phyloP scores from a whole-genome alignment of 2,888 invertebrate genomes.

The Callinectes sapidus region DNA sequence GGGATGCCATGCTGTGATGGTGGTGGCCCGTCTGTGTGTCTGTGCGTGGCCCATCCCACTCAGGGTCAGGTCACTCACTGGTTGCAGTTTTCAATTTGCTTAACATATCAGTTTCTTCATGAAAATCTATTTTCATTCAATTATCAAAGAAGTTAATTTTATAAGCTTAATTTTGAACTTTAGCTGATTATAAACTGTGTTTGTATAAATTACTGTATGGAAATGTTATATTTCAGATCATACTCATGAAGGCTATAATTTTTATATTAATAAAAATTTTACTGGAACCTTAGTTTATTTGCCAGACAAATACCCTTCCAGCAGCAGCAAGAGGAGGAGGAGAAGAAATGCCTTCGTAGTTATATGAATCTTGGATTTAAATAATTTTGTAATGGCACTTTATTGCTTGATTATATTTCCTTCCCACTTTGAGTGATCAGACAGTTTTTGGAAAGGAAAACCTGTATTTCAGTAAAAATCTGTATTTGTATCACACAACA shows the following conservation, averaged over 20 bases:
- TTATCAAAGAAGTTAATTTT: slow-evolving; percentile 39
- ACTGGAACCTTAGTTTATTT: slow-evolving; percentile 14
- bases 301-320: background rate
- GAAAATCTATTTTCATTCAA: slow-evolving; percentile 55
- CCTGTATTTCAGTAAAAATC: background rate
- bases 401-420: background rate
- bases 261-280: slow-evolving; percentile 66
- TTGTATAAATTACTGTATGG: slow-evolving; percentile 43
- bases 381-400: background rate
- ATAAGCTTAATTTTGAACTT: slow-evolving; percentile 45
- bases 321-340: no score
- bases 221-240: slow-evolving; percentile 63
- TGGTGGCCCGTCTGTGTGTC: background rate
- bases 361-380: no score
- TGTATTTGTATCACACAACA: background rate
- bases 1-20: background rate
- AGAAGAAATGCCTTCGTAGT: no score
- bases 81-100: slow-evolving; percentile 53
- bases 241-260: slow-evolving; percentile 65
- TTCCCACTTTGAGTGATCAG: background rate
- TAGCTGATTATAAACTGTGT: slow-evolving; percentile 35
- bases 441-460: background rate
- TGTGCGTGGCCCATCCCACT: background rate
- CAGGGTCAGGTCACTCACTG: background rate
- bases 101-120: slow-evolving; percentile 58